Percentiles rank a stretch among this genome's conserved stretches.
phyloP scores from a whole-genome alignment of 2,797 vertebrate species.

The Antrozous pallidus region DNA sequence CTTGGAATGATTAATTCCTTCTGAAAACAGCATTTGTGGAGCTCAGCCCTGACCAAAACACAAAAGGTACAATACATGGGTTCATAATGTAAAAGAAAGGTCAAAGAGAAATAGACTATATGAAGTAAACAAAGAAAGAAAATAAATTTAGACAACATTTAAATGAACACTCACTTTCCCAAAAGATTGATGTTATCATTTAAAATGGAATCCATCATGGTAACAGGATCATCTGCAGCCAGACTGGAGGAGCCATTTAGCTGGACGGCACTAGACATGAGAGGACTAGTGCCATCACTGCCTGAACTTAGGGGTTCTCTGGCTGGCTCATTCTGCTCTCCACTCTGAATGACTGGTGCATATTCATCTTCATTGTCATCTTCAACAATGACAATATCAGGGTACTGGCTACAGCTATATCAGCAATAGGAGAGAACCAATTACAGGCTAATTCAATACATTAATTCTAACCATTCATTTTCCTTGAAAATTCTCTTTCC shows the following conservation, averaged over 20 bases:
- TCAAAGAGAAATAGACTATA: neutral
- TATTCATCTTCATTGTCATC: conserved; percentile 86
- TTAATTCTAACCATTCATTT: neutral
- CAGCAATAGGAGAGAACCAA: neutral
- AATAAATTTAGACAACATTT: neutral
- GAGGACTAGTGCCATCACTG: conserved; percentile 73
- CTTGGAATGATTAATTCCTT: neutral
- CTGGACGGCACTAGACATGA: conserved; percentile 86
- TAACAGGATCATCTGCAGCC: conserved; percentile 92
- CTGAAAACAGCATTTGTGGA: conserved; percentile 1
- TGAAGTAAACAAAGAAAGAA: neutral
- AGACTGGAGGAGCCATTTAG: conserved; percentile 87
- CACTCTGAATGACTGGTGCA: conserved; percentile 81
- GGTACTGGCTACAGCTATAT: conserved; percentile 81
- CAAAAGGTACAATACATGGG: neutral
- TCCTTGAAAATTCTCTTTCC: neutral
- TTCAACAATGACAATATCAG: conserved; percentile 87
- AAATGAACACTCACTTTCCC: conserved; percentile 90
- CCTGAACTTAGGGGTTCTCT: conserved; percentile 72
- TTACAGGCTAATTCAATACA: conserved; percentile 13
- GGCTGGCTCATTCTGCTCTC: conserved; percentile 75
- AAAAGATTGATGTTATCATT: conserved; percentile 95
- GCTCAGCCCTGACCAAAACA: neutral
- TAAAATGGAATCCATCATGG: conserved; percentile 98
- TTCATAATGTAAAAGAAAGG: neutral